These are phyloP conservation scores for Heliothis virescens DNA, from an alignment of 1,140 invertebrate genomes.

Conservation along the genomic window DNA sequence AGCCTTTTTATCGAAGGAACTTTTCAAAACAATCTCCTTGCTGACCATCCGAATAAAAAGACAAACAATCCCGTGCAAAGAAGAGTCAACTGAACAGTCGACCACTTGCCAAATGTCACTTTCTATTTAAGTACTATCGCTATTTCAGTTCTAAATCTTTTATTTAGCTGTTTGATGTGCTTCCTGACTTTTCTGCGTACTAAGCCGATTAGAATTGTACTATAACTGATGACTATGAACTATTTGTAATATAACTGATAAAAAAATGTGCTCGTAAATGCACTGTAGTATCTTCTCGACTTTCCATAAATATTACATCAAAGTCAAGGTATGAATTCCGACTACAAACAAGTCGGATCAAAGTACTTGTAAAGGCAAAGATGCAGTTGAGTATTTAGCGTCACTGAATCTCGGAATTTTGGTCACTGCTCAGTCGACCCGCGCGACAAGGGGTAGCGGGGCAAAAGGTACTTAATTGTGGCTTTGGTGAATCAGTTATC, in stretches of 20 bases:
- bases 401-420: slow-evolving; percentile 19
- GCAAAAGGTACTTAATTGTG: slow-evolving; percentile 35
- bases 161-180: not conserved
- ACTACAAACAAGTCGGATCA: not conserved
- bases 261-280: not conserved
- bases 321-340: not conserved
- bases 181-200: slow-evolving; percentile 1
- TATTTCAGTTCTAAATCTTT: not conserved
- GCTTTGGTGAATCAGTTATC: slow-evolving; percentile 35
- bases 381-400: slow-evolving; percentile 31
- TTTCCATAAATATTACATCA: not conserved
- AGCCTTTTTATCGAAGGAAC: no score
- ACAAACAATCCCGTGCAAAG: not conserved
- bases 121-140: slow-evolving; percentile 2
- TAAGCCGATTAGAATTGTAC: not conserved
- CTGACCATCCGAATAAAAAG: slow-evolving; percentile 13
- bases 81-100: slow-evolving; percentile 3
- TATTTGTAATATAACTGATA: no score
- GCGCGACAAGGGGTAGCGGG: slow-evolving; percentile 8
- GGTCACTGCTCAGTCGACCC: not conserved
- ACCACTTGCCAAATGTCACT: slow-evolving; percentile 17
- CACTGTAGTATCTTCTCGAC: not conserved
- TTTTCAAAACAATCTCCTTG: no score
- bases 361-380: not conserved
- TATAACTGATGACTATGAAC: no score